phyloP scores from a whole-genome alignment of 2,888 invertebrate genomes.

The Tetragonula carbonaria region DNA sequence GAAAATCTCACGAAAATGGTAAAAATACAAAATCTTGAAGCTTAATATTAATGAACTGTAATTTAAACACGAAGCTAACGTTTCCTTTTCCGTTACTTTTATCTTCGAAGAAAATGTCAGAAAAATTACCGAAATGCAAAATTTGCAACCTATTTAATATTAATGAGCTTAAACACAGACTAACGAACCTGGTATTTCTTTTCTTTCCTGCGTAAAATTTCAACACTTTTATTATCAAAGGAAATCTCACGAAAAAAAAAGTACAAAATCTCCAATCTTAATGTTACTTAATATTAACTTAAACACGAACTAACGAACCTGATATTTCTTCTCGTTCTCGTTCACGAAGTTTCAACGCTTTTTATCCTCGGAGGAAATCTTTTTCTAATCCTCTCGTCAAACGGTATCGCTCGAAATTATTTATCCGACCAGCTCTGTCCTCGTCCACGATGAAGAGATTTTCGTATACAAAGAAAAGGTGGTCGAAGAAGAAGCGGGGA shows the following conservation, averaged over 20 bases:
- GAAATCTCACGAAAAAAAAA: too few relatives aligned
- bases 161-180: too few relatives aligned
- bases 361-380: not conserved
- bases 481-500: slow-evolving; percentile 62
- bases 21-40: too few relatives aligned
- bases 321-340: not conserved
- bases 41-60: not conserved
- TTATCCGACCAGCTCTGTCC: not conserved
- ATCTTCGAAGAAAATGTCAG: not conserved
- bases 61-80: not conserved
- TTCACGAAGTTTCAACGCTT: not conserved
- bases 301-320: not conserved
- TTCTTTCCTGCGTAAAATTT: too few relatives aligned
- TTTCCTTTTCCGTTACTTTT: too few relatives aligned
- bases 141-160: too few relatives aligned
- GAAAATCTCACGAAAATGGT: too few relatives aligned
- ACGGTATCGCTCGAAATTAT: not conserved
- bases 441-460: not conserved
- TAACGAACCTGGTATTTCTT: too few relatives aligned
- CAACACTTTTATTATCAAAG: too few relatives aligned
- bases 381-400: not conserved
- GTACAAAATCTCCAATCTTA: too few relatives aligned
- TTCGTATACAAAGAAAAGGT: slow-evolving; percentile 54
- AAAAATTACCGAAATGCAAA: too few relatives aligned
- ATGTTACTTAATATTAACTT: not conserved